Evolutionary conservation across 1,140 invertebrate genomes (phyloP).

Genomic region (Aphelenchoides fujianensis): DNA sequence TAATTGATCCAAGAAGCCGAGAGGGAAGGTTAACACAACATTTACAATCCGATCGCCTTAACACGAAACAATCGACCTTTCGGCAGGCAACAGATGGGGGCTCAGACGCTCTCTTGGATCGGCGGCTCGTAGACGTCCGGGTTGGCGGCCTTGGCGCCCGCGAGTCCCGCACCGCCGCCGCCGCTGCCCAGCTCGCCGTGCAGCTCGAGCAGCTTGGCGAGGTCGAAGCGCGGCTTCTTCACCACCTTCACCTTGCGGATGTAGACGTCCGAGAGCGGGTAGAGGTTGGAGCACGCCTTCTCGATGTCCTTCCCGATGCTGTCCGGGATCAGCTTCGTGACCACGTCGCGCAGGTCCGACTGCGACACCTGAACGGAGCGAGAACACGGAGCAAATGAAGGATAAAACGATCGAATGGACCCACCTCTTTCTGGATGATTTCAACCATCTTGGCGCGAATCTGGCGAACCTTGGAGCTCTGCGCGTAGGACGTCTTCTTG

Average conservation of each 20-base stretch:
- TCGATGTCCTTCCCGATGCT: slow-evolving; percentile 98
- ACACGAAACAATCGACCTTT: not conserved
- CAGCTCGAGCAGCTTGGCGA: slow-evolving; percentile 89
- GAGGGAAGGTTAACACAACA: not conserved
- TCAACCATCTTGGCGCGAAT: slow-evolving; percentile 76
- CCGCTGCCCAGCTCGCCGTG: slow-evolving; percentile 73
- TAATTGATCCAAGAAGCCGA: not conserved
- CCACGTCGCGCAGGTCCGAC: slow-evolving; percentile 20
- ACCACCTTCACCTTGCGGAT: slow-evolving; percentile 98
- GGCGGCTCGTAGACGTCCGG: slow-evolving; percentile 97
- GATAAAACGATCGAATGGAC: not conserved
- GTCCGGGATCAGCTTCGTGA: slow-evolving; percentile 71
- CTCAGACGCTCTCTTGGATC: slow-evolving; percentile 87
- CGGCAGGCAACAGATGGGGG: not conserved
- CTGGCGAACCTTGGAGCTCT: slow-evolving; percentile 81
- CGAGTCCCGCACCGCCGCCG: slow-evolving; percentile 65
- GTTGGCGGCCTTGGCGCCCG: slow-evolving; percentile 73
- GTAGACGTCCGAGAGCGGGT: slow-evolving; percentile 95
- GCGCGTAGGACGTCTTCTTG: slow-evolving; percentile 95
- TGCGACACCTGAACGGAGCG: slow-evolving; percentile 3
- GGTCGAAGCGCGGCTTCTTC: slow-evolving; percentile 95
- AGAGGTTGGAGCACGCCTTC: slow-evolving; percentile 90
- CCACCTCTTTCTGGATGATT: slow-evolving; percentile 84
- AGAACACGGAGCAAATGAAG: slow-evolving; percentile 28
- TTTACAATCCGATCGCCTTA: not conserved